Percentiles rank a stretch among this genome's conserved stretches.
These are phyloP conservation scores for Rallus crepitans DNA, from an alignment of 2,797 vertebrate genomes.

Conservation along the genomic window DNA sequence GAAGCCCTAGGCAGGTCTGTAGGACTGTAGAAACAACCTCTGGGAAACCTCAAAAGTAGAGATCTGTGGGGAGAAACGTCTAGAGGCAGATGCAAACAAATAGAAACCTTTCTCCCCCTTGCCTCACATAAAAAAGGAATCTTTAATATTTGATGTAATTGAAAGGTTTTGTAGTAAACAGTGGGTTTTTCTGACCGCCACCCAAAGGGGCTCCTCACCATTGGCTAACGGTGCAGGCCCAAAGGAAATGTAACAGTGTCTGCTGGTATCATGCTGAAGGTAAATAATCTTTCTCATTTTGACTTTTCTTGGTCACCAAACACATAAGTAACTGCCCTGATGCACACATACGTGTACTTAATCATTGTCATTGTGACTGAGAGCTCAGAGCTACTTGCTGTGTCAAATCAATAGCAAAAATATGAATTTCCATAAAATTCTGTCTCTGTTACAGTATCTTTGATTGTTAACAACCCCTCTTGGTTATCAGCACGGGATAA, in stretches of 20 bases:
- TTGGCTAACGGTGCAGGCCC: neutral
- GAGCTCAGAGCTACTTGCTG: neutral
- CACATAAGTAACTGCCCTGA: neutral
- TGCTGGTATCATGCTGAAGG: neutral
- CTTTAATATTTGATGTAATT: neutral
- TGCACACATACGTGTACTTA: accelerated
- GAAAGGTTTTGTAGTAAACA: neutral
- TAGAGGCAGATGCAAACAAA: neutral
- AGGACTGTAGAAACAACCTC: neutral
- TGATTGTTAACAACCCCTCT: neutral
- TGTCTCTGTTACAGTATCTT: neutral
- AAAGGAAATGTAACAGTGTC: neutral
- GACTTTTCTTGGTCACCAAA: neutral
- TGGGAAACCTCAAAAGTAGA: neutral
- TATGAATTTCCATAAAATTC: neutral
- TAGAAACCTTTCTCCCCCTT: neutral
- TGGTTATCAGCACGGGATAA: neutral
- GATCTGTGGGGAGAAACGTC: neutral
- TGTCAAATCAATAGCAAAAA: neutral
- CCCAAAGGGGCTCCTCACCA: neutral
- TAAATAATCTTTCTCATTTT: neutral
- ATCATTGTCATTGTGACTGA: neutral
- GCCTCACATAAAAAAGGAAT: neutral
- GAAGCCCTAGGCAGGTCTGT: neutral
- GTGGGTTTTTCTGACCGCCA: neutral